Evolutionary conservation across 2,797 vertebrate genomes (phyloP).

Genomic region (Diglossa cyanea): DNA sequence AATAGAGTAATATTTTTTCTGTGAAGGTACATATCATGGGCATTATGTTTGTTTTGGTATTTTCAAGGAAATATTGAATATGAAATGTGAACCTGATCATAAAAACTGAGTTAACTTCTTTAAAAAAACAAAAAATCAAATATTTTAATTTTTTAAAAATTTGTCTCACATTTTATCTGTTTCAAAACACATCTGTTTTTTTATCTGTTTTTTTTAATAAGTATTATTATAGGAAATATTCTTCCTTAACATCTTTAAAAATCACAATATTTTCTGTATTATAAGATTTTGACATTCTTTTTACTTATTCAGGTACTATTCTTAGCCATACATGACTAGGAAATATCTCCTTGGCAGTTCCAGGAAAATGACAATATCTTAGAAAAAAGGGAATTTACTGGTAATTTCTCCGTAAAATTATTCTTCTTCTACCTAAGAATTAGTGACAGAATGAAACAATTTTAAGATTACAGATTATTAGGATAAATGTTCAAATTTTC

Average conservation of each 20-base stretch:
- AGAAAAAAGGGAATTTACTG: not conserved
- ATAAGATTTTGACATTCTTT: not conserved
- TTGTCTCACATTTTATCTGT: not conserved
- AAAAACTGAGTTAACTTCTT: not conserved
- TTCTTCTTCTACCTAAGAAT: not conserved
- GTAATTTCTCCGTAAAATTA: not conserved
- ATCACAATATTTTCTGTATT: not conserved
- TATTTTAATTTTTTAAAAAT: fast-evolving
- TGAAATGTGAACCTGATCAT: not conserved
- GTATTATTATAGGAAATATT: not conserved
- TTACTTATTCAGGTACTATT: not conserved
- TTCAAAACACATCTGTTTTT: not conserved
- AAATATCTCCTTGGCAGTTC: not conserved
- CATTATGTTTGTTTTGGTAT: not conserved
- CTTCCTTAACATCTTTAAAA: not conserved
- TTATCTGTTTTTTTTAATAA: not conserved
- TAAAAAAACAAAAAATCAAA: not conserved
- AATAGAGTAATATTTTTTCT: not conserved
- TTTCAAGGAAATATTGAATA: not conserved
- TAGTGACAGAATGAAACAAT: not conserved
- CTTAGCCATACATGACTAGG: not conserved
- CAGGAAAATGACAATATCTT: not conserved
- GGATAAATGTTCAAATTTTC: not conserved
- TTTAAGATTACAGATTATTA: not conserved
- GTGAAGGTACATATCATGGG: not conserved